Evolutionary conservation across 2,113 vertebrate species (phyloP).

Genomic region (Cyrtonyx montezumae): DNA sequence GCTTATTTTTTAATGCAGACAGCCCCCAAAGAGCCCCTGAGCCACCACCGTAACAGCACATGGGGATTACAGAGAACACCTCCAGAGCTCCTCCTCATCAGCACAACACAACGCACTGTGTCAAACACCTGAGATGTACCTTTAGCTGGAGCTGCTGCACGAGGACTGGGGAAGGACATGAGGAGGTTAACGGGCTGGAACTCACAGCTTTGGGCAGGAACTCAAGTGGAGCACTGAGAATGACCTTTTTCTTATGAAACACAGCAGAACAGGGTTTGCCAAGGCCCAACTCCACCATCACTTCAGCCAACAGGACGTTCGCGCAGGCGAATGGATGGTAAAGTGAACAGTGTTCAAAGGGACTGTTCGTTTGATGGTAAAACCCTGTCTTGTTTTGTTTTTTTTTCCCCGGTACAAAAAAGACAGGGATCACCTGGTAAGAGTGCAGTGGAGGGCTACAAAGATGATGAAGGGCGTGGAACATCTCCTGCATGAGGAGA

Average conservation of each 20-base stretch:
- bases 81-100: neutral
- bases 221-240: neutral
- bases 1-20: neutral
- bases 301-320: neutral
- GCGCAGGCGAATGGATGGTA: fast-evolving
- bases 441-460: too few relatives aligned
- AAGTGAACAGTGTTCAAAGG: neutral
- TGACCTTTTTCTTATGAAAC: neutral
- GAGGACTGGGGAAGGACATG: constrained; percentile 34
- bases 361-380: neutral
- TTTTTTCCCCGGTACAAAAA: too few relatives aligned
- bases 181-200: constrained; percentile 43
- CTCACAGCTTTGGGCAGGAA: neutral
- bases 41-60: neutral
- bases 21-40: neutral
- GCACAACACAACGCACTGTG: neutral
- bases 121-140: neutral
- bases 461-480: too few relatives aligned
- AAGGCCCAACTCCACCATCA: neutral
- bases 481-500: too few relatives aligned
- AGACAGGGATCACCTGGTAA: too few relatives aligned
- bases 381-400: neutral
- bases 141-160: neutral
- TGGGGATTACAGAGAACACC: neutral
- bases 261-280: neutral